phyloP scores from a whole-genome alignment of 2,113 vertebrate genomes.

The Eolophus roseicapilla region DNA sequence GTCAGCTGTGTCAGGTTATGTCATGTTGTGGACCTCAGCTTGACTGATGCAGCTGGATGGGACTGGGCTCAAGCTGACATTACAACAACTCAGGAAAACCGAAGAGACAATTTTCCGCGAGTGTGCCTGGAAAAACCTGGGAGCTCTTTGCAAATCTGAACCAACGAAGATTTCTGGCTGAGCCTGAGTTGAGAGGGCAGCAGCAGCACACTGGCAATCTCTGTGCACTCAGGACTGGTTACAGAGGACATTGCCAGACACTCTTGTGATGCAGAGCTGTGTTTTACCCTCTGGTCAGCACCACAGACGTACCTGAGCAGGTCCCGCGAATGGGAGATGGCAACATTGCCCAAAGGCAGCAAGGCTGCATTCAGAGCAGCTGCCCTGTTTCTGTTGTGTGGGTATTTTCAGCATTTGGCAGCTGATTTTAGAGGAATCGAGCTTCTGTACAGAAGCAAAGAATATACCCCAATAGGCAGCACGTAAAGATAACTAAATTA shows the following conservation, averaged over 20 bases:
- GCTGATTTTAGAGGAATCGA: neutral
- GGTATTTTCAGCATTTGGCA: neutral
- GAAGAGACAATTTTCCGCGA: constrained; percentile 19
- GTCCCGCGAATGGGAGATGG: too few species aligned
- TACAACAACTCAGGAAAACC: constrained; percentile 3
- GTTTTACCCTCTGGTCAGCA: neutral
- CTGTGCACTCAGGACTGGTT: neutral
- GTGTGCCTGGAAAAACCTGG: neutral
- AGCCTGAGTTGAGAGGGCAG: neutral
- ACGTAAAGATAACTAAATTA: neutral
- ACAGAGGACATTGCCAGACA: neutral
- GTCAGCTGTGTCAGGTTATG: constrained; percentile 48
- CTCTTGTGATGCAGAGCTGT: neutral
- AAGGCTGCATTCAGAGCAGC: neutral
- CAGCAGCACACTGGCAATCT: neutral
- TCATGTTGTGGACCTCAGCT: constrained; percentile 41
- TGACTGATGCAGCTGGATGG: constrained; percentile 50
- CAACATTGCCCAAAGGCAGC: rapidly evolving
- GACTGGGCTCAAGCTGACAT: constrained; percentile 3
- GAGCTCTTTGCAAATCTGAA: neutral
- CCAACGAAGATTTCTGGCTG: neutral
- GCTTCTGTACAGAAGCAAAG: neutral
- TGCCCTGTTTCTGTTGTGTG: neutral
- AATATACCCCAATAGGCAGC: neutral
- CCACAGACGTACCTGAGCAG: neutral